Percentiles rank a stretch among this genome's conserved stretches.
Evolutionary conservation across 2,888 invertebrate species (phyloP).

Genomic region (Latheticus oryzae): DNA sequence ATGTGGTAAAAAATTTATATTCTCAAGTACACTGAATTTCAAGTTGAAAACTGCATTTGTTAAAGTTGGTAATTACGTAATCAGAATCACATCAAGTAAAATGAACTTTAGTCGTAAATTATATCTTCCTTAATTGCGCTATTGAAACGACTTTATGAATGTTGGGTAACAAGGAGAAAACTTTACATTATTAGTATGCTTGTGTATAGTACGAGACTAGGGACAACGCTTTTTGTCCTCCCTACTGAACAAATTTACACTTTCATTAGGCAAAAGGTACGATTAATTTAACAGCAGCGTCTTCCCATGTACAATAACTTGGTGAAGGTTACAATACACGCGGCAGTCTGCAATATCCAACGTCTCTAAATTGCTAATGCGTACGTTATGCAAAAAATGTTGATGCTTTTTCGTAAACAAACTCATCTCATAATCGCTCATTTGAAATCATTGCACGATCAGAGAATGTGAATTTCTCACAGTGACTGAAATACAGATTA

Average conservation of each 20-base stretch:
- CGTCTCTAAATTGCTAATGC: slow-evolving; percentile 4
- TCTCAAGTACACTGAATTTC: slow-evolving; percentile 35
- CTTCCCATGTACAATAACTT: slow-evolving; percentile 11
- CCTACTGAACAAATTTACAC: slow-evolving; percentile 26
- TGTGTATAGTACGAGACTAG: slow-evolving; percentile 29
- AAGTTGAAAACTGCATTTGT: slow-evolving; percentile 37
- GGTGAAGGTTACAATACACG: slow-evolving; percentile 20
- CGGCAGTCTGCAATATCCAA: no score
- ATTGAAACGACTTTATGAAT: slow-evolving; percentile 40
- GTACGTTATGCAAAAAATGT: background rate
- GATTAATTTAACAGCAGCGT: slow-evolving; percentile 15
- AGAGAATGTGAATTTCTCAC: slow-evolving; percentile 26
- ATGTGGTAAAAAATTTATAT: slow-evolving; percentile 33
- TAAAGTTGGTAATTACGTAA: slow-evolving; percentile 41
- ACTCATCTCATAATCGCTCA: slow-evolving; percentile 23
- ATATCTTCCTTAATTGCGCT: slow-evolving; percentile 38
- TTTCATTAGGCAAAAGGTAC: slow-evolving; percentile 28
- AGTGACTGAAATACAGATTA: slow-evolving; percentile 32
- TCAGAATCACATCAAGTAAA: slow-evolving; percentile 42
- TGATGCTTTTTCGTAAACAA: slow-evolving; percentile 9
- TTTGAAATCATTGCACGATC: slow-evolving; percentile 29
- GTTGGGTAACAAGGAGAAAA: slow-evolving; percentile 26
- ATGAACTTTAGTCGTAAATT: slow-evolving; percentile 40
- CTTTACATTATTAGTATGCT: slow-evolving; percentile 29
- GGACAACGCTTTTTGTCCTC: slow-evolving; percentile 31